These are phyloP conservation scores for Rhadina sibilatrix DNA, from an alignment of 2,113 vertebrate genomes.

Conservation along the genomic window DNA sequence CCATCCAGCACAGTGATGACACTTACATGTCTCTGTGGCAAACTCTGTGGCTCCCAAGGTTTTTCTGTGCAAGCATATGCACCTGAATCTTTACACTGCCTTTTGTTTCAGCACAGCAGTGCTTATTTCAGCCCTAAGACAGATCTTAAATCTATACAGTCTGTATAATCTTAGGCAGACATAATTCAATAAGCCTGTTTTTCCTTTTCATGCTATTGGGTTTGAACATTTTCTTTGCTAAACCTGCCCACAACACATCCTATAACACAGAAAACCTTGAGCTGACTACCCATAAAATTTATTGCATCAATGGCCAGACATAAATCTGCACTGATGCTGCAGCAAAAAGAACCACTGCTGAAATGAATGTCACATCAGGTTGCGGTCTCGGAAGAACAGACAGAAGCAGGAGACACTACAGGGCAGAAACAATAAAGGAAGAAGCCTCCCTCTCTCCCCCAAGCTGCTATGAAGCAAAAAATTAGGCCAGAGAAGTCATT, in stretches of 20 bases:
- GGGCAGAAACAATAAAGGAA: background rate
- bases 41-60: background rate
- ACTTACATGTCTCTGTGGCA: background rate
- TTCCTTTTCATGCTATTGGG: background rate
- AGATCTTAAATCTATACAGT: background rate
- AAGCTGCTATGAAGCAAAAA: background rate
- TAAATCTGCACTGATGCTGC: conserved; percentile 2
- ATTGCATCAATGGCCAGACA: background rate
- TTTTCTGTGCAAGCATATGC: background rate
- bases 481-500: conserved; percentile 19
- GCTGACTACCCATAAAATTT: conserved; percentile 12
- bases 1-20: background rate
- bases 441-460: background rate
- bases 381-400: background rate
- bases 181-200: background rate
- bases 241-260: background rate
- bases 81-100: background rate
- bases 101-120: background rate
- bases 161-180: background rate
- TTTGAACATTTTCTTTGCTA: background rate
- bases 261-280: conserved; percentile 22
- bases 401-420: background rate
- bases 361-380: conserved; percentile 7
- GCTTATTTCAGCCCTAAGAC: background rate
- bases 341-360: background rate